Base-by-base conservation (phyloP, 35 echinoderm and acorn worm genomes). In the Chiridota heheva region DNA sequence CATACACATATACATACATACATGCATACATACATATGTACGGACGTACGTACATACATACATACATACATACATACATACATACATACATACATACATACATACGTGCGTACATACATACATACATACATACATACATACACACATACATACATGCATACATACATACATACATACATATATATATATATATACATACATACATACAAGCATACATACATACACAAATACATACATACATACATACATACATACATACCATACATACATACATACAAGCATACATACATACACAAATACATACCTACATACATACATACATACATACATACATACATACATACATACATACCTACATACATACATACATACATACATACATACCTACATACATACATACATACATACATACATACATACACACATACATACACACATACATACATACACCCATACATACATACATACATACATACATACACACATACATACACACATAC, bases 61-160 rank as follows among this genome's bases (percentile, higher is more conserved):
- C 75, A 78, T 61, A 78, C 75, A 78, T 61, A 78, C 75, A 78
- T 61, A 78, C 75, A 78, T 61, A 78, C 75, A 78, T 61, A 78
- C 75, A 78, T 61, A 78, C 75, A 78, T 61, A 78, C 75, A 78
- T 61, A 78, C 75, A 78, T 61, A 78, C 75, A 78, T 61, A 78
- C 75, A 78, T 61, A 78, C 75, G 60, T 61, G 60, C 75, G 60
- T 61, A 78, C 75, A 78, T 42, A 36, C 67, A 70, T 42, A 36
- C 67, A 70, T 42, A 36, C 67, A 70, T 42, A 36, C 67, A 70
- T 42, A 36, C 67, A 70, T 7, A 36, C 67, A 70, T 7, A 36
- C 67, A 70, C 7, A 36, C 67, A 70, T 7, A 36, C 67, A 70
- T 7, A 36, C 32, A 70, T 7, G 40, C 67, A 70, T 16, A 70